phyloP scores from a whole-genome alignment of 2,113 vertebrate genomes.

The Eclectus roratus region DNA sequence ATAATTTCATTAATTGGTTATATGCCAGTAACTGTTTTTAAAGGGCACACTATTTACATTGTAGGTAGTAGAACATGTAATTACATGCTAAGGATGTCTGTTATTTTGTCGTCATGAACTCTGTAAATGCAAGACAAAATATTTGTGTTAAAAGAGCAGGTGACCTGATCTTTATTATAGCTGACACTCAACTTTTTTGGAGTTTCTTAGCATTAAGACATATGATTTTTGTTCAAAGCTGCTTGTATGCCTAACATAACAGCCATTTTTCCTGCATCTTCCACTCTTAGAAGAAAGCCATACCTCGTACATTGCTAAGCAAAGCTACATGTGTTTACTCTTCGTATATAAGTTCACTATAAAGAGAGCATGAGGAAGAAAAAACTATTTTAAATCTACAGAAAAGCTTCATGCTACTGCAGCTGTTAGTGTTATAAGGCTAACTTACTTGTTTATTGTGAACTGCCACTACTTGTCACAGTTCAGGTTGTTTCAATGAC shows the following conservation, averaged over 20 bases:
- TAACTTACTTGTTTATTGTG: background rate
- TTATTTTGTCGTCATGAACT: background rate
- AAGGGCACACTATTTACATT: background rate
- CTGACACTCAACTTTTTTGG: background rate
- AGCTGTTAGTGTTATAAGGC: background rate
- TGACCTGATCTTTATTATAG: background rate
- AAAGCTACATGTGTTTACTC: background rate
- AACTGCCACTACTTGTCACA: background rate
- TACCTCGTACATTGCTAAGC: background rate
- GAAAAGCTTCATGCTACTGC: background rate
- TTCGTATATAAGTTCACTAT: background rate
- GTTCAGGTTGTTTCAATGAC: background rate
- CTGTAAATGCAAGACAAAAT: background rate
- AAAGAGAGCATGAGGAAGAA: background rate
- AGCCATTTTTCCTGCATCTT: background rate
- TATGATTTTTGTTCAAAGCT: background rate
- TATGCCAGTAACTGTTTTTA: conserved; percentile 26
- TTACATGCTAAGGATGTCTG: background rate
- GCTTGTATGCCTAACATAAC: background rate
- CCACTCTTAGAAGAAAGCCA: background rate
- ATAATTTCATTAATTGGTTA: conserved; percentile 48
- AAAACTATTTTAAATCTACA: background rate
- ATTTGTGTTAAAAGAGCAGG: background rate
- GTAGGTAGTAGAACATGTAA: background rate
- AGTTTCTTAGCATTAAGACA: background rate